phyloP scores from a whole-genome alignment of 2,113 vertebrate genomes.

The Corythornis vintsioides region DNA sequence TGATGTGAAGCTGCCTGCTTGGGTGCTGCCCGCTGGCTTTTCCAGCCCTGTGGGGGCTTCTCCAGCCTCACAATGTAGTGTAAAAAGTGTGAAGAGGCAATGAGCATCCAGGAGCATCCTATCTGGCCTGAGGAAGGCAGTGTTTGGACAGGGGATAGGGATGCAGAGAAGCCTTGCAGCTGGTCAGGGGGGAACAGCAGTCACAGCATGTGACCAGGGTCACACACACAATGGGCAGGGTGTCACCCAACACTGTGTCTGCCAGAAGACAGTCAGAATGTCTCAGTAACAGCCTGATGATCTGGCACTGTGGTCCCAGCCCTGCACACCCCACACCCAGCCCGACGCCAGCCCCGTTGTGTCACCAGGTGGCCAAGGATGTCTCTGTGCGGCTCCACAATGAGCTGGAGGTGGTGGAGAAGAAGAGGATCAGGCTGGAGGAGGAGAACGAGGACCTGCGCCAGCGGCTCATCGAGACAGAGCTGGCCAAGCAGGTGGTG shows the following conservation, averaged over 20 bases:
- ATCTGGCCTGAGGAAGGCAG: background rate
- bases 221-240: too few species aligned
- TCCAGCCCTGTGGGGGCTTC: background rate
- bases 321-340: accelerated
- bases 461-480: slow-evolving; percentile 89
- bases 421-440: slow-evolving; percentile 90
- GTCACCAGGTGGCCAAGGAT: slow-evolving; percentile 92
- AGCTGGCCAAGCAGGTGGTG: slow-evolving; percentile 95
- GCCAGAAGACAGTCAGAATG: background rate
- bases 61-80: background rate
- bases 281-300: background rate
- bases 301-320: background rate
- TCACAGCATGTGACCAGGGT: accelerated
- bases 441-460: slow-evolving; percentile 94
- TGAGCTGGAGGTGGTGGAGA: slow-evolving; percentile 92
- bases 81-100: background rate
- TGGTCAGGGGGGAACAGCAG: background rate
- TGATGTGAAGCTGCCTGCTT: background rate
- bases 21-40: background rate
- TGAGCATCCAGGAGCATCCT: background rate
- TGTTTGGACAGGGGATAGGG: background rate
- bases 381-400: slow-evolving; percentile 95
- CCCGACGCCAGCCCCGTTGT: background rate
- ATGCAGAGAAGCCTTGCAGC: accelerated
- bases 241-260: background rate